Evolutionary conservation across 2,797 vertebrate genomes (phyloP).

Genomic region (Lutjanus argentimaculatus): DNA sequence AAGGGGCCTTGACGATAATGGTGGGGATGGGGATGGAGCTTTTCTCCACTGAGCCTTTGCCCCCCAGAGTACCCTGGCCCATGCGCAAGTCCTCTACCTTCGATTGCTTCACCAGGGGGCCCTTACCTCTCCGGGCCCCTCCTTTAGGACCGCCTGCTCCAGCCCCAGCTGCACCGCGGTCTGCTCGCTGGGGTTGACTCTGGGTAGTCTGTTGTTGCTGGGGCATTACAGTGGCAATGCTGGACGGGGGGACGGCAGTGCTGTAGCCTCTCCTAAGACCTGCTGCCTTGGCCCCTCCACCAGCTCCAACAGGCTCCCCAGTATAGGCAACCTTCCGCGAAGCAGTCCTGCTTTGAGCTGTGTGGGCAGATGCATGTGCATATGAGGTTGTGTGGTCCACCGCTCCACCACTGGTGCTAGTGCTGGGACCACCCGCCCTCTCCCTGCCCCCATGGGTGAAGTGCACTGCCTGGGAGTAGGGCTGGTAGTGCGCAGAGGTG

Average conservation of each 20-base stretch:
- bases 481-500: conserved; percentile 85
- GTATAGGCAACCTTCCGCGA: conserved; percentile 86
- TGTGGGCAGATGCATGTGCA: conserved; percentile 82
- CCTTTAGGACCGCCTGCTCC: conserved; percentile 83
- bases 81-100: conserved; percentile 90
- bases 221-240: conserved; percentile 84
- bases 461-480: conserved; percentile 85
- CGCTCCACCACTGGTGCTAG: conserved; percentile 53
- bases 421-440: conserved; percentile 76
- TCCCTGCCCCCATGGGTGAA: conserved; percentile 83
- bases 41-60: conserved; percentile 89
- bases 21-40: conserved; percentile 95
- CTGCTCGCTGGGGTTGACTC: conserved; percentile 82
- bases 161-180: conserved; percentile 65
- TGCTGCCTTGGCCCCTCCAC: conserved; percentile 77
- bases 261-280: conserved; percentile 87
- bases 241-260: conserved; percentile 82
- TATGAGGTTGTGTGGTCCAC: conserved; percentile 80
- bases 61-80: conserved; percentile 84
- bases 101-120: conserved; percentile 93
- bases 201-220: conserved; percentile 86
- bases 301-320: conserved; percentile 78
- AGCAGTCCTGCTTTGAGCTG: conserved; percentile 85
- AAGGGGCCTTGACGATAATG: conserved; percentile 95
- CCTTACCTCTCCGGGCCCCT: conserved; percentile 89